phyloP scores from a whole-genome alignment of 1,140 invertebrate genomes.

The Caerostris extrusa region DNA sequence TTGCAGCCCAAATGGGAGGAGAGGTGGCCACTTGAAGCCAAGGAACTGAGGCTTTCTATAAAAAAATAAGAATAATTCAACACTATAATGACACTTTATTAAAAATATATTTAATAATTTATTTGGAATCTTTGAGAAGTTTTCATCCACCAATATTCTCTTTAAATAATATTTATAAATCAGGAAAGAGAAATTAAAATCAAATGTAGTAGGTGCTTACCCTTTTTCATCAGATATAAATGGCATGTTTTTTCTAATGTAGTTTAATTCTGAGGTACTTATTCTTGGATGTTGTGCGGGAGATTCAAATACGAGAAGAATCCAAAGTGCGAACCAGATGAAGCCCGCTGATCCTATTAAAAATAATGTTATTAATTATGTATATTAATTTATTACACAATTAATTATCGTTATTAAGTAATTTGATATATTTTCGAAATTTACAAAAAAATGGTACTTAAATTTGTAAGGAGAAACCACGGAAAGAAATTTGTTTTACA shows the following conservation, averaged over 20 bases:
- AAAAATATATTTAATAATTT: neutral
- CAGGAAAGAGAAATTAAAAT: too few relatives aligned
- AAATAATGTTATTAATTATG: neutral
- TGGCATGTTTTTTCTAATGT: slow-evolving; percentile 69
- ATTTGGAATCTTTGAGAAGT: neutral
- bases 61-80: neutral
- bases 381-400: too few relatives aligned
- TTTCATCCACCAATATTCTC: neutral
- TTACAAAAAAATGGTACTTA: too few relatives aligned
- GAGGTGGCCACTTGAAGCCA: slow-evolving; percentile 91
- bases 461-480: too few relatives aligned
- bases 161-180: too few relatives aligned
- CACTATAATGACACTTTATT: neutral
- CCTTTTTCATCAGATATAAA: slow-evolving; percentile 11
- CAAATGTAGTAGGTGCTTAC: neutral
- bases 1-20: slow-evolving; percentile 94
- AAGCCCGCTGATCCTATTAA: slow-evolving; percentile 77
- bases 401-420: too few relatives aligned
- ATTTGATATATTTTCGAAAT: too few relatives aligned
- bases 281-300: slow-evolving; percentile 83
- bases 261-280: slow-evolving; percentile 76
- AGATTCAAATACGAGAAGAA: slow-evolving; percentile 82
- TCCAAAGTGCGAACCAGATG: slow-evolving; percentile 81
- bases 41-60: slow-evolving; percentile 82
- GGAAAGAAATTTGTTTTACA: too few relatives aligned